Evolutionary conservation across 2,888 invertebrate species (phyloP), one percentile per base, ranked within the genome.

Genomic region (Nipponacmea schrenckii): DNA sequence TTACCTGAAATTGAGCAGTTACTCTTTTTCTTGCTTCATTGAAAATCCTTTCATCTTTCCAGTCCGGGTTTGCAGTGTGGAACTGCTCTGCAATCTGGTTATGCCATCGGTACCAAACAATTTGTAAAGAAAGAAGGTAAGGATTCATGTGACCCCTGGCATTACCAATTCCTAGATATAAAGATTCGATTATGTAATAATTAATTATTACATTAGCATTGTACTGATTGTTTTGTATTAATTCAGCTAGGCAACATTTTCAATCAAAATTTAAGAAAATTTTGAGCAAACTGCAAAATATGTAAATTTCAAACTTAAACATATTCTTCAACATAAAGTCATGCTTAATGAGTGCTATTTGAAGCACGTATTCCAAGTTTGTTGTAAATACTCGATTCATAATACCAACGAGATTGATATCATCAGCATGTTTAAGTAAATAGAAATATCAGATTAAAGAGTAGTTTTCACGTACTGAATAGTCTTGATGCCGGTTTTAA

Each of bases 81-180:
- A 85, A 68, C 7, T 72, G 62, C 2, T 74, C 72, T 0, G 98
- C 98, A 20, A 97, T 92, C 2, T 94, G 93, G 88, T 99, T 99
- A 89, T 99, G 98, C 95, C 96, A 98, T 2, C 98, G 93, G 85
- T 96, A 94, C 86, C 98, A 94, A 17, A 99, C 90, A 71, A 99
- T 94, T 4, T 97, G 97, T 82, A 98, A 94, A 0, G 97, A 94
- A 70, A 98, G 91, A 84, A 98, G 91, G 0, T 97, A 97, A 0
- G 98, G 98, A 89, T 98, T 98, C 89, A 99, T 98, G 89, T 99
- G 98, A 3, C 96, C 96, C 77, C 98, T 92, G 0, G 98, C 96
- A 89, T 98, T 98, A n/a, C 98, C 98, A 72, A 98, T 90, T 80
- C 97, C 98, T 98, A 86, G 46, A 82, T 77, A 1, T 90, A 72